Evolutionary conservation across 1,140 invertebrate genomes (phyloP), one percentile per base, ranked within the genome.

Genomic region (Leptoteleia sp.): DNA sequence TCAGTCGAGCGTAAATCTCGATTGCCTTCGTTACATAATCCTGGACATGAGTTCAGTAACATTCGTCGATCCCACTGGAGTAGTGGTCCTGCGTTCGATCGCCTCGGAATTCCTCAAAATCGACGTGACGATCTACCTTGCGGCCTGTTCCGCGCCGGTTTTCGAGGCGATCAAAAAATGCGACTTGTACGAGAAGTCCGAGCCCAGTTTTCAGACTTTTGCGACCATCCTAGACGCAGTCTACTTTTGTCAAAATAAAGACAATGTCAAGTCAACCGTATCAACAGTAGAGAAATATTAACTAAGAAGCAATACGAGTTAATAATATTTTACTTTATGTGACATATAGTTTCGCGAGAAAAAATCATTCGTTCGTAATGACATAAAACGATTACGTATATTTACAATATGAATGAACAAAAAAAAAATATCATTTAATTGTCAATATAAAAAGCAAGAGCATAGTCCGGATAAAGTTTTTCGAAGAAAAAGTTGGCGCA

Each of bases 211-310:
- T 37, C 84, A 85, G 35, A 90, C 89, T 73, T 93, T 91, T 57
- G 91, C 92, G 0, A 91, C 91, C 1, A 84, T 93, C 6, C 91
- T 93, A 47, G 92, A 93, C 79, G 92, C 93, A 1, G 91, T 93
- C 15, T 83, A 79, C 42, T 86, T 79, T 47, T 82, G 83, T 0
- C 77, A 82, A 29, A 76, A 81, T 13, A 79, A 70, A 7, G 16
- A 50, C n/a, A 22, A 31, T 13, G 8, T 12, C 4, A n/a, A 0
- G 4, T 31, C 48, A 6, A 11, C 40, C n/a, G 35, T 42, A 1
- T 40, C 37, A 0, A 64, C 13, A 6, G 25, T 65, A n/a, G 19
- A 38, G 0, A 55, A 55, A 43, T 54, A 43, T 65, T 54, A 40
- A 65, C 42, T 27, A 11, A 42, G 4, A 16, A 29, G 6, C 9